phyloP scores from a whole-genome alignment of 2,113 vertebrate genomes.

The Piaya cayana region DNA sequence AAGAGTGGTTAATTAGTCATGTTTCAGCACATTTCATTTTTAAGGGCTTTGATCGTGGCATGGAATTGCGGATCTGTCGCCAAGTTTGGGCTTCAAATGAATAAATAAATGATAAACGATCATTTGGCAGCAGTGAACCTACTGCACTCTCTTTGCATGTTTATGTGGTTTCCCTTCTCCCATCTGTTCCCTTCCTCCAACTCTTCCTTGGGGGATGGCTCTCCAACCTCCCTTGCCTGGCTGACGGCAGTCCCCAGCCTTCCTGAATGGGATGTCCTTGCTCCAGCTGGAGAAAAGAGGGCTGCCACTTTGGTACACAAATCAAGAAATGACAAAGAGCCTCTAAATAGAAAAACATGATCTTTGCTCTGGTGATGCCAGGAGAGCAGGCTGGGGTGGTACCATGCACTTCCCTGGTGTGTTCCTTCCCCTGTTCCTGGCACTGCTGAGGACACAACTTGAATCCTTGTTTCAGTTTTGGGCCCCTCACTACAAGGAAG shows the following conservation, averaged over 20 bases:
- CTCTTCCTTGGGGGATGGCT: background rate
- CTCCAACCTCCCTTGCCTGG: background rate
- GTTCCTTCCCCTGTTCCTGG: no score
- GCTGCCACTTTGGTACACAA: rapidly evolving
- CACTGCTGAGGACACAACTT: no score
- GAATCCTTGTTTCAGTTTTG: no score
- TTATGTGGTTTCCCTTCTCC: background rate
- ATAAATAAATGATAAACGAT: constrained; percentile 37
- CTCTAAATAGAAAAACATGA: background rate
- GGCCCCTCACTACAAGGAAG: no score
- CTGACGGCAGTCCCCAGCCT: background rate
- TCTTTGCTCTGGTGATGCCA: background rate
- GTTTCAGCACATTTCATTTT: constrained; percentile 26
- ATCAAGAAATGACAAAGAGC: background rate
- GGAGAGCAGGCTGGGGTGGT: background rate
- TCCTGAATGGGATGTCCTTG: rapidly evolving
- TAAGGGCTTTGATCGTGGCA: background rate
- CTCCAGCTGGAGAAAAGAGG: rapidly evolving
- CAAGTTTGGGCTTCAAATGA: constrained; percentile 36
- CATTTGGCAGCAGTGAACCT: background rate
- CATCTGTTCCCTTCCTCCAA: constrained; percentile 21
- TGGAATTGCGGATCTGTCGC: background rate
- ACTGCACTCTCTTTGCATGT: background rate
- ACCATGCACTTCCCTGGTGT: rapidly evolving
- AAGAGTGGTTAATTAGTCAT: background rate